Percentiles rank a stretch among this genome's conserved stretches.
These are phyloP conservation scores for Coreius guichenoti DNA, from an alignment of 2,797 vertebrate species.

Conservation along the genomic window DNA sequence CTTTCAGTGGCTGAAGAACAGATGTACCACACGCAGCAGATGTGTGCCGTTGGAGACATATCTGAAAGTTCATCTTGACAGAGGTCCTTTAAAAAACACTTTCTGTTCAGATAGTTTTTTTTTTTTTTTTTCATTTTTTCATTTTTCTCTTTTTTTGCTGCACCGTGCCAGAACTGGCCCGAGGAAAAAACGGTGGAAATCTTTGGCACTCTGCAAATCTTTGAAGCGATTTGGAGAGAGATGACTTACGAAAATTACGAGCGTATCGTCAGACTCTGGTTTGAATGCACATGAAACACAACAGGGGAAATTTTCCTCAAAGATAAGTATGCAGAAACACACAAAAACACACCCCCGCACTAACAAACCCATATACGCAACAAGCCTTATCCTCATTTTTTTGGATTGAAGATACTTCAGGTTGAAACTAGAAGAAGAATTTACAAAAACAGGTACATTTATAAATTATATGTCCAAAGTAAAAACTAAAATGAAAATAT, in stretches of 20 bases:
- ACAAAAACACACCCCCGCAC: conserved; percentile 30
- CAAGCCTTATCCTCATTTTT: conserved; percentile 17
- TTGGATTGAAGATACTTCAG: conserved; percentile 4
- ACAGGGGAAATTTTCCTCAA: conserved; percentile 72
- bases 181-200: conserved; percentile 71
- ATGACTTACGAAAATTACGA: conserved; percentile 82
- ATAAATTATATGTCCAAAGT: background rate
- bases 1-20: conserved; percentile 79
- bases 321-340: conserved; percentile 64
- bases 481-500: background rate
- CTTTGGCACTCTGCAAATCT: conserved; percentile 77
- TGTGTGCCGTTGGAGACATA: conserved; percentile 83
- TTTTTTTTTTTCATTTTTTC: too few species aligned
- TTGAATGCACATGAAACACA: conserved; percentile 82
- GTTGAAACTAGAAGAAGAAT: background rate
- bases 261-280: conserved; percentile 77
- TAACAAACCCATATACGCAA: conserved; percentile 5
- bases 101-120: conserved; percentile 70
- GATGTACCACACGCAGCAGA: conserved; percentile 80
- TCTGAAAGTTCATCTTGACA: conserved; percentile 81
- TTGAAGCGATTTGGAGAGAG: conserved; percentile 86
- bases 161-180: conserved; percentile 58
- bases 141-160: conserved; percentile 9
- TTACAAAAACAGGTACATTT: background rate
- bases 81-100: conserved; percentile 69